phyloP scores from a whole-genome alignment of 1,140 invertebrate species.

The Calliphora vicina region DNA sequence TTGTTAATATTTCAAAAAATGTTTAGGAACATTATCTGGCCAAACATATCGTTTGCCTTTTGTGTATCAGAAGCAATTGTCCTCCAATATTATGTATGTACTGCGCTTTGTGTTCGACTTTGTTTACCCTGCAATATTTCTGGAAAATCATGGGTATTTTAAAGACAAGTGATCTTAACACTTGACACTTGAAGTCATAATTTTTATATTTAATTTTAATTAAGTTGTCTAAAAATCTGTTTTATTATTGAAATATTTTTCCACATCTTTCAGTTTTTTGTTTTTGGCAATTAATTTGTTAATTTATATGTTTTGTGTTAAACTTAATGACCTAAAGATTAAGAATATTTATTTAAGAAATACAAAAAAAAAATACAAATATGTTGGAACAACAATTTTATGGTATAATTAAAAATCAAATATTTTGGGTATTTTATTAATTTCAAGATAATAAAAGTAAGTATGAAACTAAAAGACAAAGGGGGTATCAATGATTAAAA shows the following conservation, averaged over 20 bases:
- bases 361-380: background rate
- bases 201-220: background rate
- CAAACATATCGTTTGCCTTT: no score
- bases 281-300: slow-evolving; percentile 17
- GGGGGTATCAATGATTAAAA: no score
- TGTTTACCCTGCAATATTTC: no score
- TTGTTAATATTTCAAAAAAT: no score
- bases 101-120: no score
- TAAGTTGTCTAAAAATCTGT: background rate
- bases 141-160: background rate
- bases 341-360: background rate
- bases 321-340: slow-evolving; percentile 6
- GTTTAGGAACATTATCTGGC: no score
- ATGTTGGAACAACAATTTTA: background rate
- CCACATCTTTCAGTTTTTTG: background rate
- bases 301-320: slow-evolving; percentile 5
- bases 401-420: background rate
- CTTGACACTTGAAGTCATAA: background rate
- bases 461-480: no score
- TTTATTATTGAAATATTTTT: background rate
- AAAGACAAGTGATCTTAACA: background rate
- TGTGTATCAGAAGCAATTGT: no score
- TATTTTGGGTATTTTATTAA: background rate
- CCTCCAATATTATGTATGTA: no score
- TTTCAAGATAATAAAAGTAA: background rate